Percentiles rank a stretch among this genome's conserved stretches.
These are phyloP conservation scores for Agrotis ipsilon DNA, from an alignment of 2,888 invertebrate genomes.

Conservation along the genomic window DNA sequence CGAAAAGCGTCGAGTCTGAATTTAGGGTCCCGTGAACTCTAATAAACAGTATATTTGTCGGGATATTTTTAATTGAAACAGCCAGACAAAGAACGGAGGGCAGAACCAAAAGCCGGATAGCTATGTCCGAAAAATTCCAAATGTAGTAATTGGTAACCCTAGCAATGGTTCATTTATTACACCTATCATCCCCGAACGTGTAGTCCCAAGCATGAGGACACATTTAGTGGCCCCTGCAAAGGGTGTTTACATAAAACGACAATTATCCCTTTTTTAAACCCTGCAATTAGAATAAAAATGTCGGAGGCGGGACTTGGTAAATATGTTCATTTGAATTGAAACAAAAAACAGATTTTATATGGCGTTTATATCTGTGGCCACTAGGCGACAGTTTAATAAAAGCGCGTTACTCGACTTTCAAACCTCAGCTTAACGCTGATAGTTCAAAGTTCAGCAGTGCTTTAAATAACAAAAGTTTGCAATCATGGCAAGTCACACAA, in stretches of 20 bases:
- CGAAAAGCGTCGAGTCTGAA: too few species aligned
- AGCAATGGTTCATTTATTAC: constrained; percentile 37
- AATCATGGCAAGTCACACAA: background rate
- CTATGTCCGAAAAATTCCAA: too few species aligned
- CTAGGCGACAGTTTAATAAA: background rate
- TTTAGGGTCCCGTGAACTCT: too few species aligned
- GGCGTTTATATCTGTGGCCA: background rate
- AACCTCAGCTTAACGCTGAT: background rate
- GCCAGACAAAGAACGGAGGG: too few species aligned
- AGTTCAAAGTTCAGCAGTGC: background rate
- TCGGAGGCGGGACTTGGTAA: background rate
- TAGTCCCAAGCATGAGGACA: constrained; percentile 1
- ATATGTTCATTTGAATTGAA: constrained; percentile 13
- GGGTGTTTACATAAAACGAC: constrained; percentile 54
- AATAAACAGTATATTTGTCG: too few species aligned
- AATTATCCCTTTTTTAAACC: constrained; percentile 52
- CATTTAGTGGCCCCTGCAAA: constrained; percentile 3
- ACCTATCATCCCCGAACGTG: constrained; percentile 12
- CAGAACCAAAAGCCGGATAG: too few species aligned
- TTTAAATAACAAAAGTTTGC: background rate
- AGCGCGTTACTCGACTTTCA: background rate
- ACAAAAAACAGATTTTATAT: constrained; percentile 7
- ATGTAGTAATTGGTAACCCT: too few species aligned
- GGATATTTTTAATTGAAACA: too few species aligned
- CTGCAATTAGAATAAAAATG: constrained; percentile 41